Conservation (phyloP, 1,140 invertebrate genomes). For the Zaprionus lachaisei region DNA sequence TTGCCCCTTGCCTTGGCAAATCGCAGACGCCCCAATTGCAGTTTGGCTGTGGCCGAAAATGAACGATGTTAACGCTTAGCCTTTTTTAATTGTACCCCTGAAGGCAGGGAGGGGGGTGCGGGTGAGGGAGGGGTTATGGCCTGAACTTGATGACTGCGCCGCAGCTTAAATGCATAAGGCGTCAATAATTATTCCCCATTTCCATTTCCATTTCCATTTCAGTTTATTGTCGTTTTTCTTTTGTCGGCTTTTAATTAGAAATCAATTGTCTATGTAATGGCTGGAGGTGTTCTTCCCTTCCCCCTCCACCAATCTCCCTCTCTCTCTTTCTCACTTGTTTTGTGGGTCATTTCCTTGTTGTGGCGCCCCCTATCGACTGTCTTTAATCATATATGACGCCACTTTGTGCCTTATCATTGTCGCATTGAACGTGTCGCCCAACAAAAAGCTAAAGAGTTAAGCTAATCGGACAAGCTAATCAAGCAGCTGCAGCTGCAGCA, state of each 20-base stretch:
- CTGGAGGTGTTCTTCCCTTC: neutral
- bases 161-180: conserved; percentile 66
- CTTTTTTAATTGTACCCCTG: conserved; percentile 73
- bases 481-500: conserved; percentile 7
- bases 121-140: neutral
- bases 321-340: neutral
- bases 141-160: conserved; percentile 59
- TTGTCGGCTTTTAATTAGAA: conserved; percentile 61
- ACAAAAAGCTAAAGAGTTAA: conserved; percentile 46
- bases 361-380: neutral
- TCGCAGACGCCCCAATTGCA: conserved; percentile 47
- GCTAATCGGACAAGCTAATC: conserved; percentile 53
- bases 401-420: conserved; percentile 30
- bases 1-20: neutral
- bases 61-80: conserved; percentile 80
- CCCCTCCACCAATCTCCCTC: neutral
- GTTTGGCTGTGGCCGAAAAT: conserved; percentile 58
- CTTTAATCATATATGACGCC: neutral
- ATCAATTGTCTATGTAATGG: conserved; percentile 73
- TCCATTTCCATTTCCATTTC: conserved; percentile 34
- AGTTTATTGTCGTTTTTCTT: conserved; percentile 12
- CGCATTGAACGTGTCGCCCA: conserved; percentile 39
- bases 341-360: conserved; percentile 33
- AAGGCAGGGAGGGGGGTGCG: too few species aligned
- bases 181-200: conserved; percentile 57